phyloP scores from a whole-genome alignment of 1,140 invertebrate genomes.

The Drusus annulatus region DNA sequence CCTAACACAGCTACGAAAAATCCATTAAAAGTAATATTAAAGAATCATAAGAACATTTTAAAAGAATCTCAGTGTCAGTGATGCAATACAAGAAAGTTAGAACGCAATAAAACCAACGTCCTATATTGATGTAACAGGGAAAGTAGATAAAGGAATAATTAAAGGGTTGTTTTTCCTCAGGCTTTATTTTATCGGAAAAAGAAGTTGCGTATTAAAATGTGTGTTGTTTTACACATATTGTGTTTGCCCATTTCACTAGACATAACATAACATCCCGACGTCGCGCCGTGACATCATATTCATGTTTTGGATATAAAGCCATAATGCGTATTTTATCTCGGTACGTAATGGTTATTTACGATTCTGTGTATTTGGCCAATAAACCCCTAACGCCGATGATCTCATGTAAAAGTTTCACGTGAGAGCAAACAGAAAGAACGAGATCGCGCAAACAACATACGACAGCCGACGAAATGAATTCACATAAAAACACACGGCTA shows the following conservation, averaged over 20 bases:
- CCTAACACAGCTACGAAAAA: too few relatives aligned
- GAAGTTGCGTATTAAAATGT: neutral
- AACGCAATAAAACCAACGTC: too few relatives aligned
- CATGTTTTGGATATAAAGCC: neutral
- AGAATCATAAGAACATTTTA: too few relatives aligned
- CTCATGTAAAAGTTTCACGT: constrained; percentile 16
- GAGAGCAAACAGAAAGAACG: neutral
- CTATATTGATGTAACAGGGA: too few relatives aligned
- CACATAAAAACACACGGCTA: constrained; percentile 3
- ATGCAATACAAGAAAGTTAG: too few relatives aligned
- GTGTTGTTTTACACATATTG: neutral
- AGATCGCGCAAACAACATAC: constrained; percentile 6
- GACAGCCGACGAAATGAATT: neutral
- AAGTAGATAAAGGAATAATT: too few relatives aligned
- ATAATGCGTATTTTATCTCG: constrained; percentile 14
- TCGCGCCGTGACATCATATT: constrained; percentile 11
- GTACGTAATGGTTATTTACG: constrained; percentile 18
- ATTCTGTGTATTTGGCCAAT: constrained; percentile 11
- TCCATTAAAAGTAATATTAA: too few relatives aligned
- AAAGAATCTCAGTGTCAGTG: too few relatives aligned
- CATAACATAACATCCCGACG: neutral
- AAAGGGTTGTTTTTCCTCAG: neutral
- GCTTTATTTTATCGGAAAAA: neutral
- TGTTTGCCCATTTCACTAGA: neutral
- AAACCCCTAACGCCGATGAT: constrained; percentile 17